Base-by-base conservation (phyloP, 2,113 vertebrate species). In the Aegotheles bennettii region DNA sequence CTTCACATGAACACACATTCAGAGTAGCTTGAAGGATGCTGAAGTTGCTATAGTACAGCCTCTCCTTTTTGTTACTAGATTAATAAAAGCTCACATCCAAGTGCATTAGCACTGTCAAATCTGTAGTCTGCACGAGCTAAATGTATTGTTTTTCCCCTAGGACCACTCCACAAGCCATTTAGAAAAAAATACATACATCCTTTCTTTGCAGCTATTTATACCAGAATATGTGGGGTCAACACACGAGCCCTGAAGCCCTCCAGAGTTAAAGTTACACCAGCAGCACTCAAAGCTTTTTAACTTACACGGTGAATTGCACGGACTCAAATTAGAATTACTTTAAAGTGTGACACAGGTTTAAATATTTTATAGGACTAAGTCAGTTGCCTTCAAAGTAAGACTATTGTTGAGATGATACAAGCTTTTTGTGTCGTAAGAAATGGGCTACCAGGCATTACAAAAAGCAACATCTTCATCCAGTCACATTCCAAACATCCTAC, bases 1-100 rank as follows among this genome's bases (percentile, higher is more conserved):
- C 14, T 13, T 80, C 43, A 38, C 21, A 57, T 10, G 17, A 12
- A 6, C 0, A 0, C 3, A 13, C 36, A 59, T 31, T 9, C 4
- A 38, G 15, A 71, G 35, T n/a, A 31, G 42, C 11, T 5, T 43
- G 38, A 60, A 69, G 33, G 68, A 43, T 17, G 13, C 1, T 35
- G 16, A 45, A 31, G 48, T 3, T 64, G 48, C 69, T 81, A 25
- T 35, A 84, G 48, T 3, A 64, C 0, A 0, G 38, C 35, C 12
- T 50, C 43, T 67, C 31, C 35, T 33, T 42, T 50, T 17, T 35
- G 28, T 31, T 31, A n/a, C 29, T 7, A 28, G 18, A 26, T 7
- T 29, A 42, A 50, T n/a, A 45, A 83, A 26, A 16, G 2, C 16
- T 53, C 43, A 13, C 25, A 21, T 9, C 18, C 26, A 54, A 84